Conservation (phyloP, 2,888 invertebrate species). For the Hesperia comma region DNA sequence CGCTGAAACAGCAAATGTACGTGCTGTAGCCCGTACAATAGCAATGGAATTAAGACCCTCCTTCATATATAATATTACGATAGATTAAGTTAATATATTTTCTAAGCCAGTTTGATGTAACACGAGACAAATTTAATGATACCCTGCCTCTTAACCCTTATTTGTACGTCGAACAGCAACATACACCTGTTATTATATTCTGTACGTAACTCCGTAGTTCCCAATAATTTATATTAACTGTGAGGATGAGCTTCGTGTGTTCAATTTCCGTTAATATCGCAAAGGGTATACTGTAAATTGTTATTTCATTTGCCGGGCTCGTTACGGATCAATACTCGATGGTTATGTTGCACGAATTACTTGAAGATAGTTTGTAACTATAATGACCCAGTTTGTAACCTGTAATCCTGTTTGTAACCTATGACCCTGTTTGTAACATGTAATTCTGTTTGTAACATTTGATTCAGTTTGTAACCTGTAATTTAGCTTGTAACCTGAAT, state of each 20-base stretch:
- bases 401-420: no score
- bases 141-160: not conserved
- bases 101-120: not conserved
- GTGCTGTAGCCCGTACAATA: no score
- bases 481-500: no score
- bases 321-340: conserved; percentile 35
- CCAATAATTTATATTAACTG: conserved; percentile 44
- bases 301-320: conserved; percentile 38
- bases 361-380: no score
- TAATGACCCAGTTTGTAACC: no score
- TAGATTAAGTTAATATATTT: no score
- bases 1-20: no score
- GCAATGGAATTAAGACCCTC: no score
- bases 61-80: no score
- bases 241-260: conserved; percentile 36
- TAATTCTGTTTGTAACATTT: no score
- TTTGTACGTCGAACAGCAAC: not conserved
- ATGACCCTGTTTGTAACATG: no score
- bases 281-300: conserved; percentile 38
- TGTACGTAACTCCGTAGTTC: conserved; percentile 17
- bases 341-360: not conserved
- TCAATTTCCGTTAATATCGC: conserved; percentile 44
- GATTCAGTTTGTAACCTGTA: no score
- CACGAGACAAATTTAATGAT: conserved; percentile 9
- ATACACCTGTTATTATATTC: not conserved